These are phyloP conservation scores for Trogon melanurus DNA, from an alignment of 2,113 vertebrate species.

Conservation along the genomic window DNA sequence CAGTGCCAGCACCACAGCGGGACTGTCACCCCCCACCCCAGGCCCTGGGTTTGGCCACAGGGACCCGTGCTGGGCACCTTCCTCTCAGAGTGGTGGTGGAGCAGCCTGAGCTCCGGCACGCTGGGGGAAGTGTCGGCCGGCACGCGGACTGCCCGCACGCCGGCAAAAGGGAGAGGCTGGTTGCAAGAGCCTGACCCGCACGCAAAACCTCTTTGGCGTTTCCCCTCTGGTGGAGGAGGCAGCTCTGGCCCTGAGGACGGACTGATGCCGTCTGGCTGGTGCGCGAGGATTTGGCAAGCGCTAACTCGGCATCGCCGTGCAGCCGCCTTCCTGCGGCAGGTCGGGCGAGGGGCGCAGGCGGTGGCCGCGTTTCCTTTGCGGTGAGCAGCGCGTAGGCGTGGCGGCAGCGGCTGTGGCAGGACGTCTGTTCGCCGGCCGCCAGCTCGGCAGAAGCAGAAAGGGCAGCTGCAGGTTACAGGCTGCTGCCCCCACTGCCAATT, in stretches of 20 bases:
- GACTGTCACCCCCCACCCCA: background rate
- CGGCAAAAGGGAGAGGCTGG: background rate
- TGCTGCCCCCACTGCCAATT: accelerated
- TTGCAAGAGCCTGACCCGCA: background rate
- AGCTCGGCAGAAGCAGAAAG: background rate
- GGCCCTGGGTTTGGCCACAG: accelerated
- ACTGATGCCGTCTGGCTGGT: accelerated
- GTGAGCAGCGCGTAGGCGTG: background rate
- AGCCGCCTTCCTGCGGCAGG: background rate
- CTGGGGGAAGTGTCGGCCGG: background rate
- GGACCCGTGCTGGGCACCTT: accelerated
- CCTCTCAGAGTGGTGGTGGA: background rate
- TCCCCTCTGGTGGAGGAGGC: background rate
- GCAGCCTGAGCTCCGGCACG: no score
- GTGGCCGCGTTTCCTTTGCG: conserved; percentile 19
- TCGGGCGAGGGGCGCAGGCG: background rate
- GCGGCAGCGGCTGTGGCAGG: background rate
- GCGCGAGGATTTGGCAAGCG: accelerated
- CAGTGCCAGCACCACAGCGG: accelerated
- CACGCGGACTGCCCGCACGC: background rate
- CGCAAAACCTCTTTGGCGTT: accelerated
- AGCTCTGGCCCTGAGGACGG: accelerated
- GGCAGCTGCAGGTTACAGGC: background rate
- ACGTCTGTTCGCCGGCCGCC: background rate
- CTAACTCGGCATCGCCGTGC: accelerated